Conservation (phyloP, 2,888 invertebrate species). For the Cyaniris semiargus region DNA sequence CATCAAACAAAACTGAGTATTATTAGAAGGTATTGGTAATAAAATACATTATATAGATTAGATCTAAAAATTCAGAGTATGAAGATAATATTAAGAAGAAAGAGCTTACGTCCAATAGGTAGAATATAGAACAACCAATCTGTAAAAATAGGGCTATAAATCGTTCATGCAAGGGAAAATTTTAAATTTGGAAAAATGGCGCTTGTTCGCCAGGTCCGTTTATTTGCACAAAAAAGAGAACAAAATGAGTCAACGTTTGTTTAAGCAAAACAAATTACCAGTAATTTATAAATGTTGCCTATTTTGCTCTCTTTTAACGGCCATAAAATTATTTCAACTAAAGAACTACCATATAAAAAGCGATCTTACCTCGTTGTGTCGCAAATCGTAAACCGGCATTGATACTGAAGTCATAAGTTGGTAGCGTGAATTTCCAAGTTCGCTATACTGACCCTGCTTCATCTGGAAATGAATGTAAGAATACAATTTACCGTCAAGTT, state of each 20-base stretch:
- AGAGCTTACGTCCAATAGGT: constrained; percentile 73
- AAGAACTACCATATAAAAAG: constrained; percentile 39
- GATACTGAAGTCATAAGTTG: constrained; percentile 95
- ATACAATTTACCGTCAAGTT: neutral
- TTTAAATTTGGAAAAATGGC: constrained; percentile 57
- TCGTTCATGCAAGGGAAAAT: constrained; percentile 64
- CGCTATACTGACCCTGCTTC: constrained; percentile 82
- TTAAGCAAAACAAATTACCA: constrained; percentile 37
- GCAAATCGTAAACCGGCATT: constrained; percentile 94
- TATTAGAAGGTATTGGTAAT: constrained; percentile 67
- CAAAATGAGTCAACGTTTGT: constrained; percentile 41
- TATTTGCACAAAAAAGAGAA: constrained; percentile 46
- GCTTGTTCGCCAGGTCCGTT: constrained; percentile 41
- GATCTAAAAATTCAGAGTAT: constrained; percentile 28
- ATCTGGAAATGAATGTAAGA: constrained; percentile 60
- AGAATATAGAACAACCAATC: constrained; percentile 68
- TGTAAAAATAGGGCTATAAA: constrained; percentile 60
- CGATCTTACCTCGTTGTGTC: constrained; percentile 88
- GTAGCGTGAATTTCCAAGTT: constrained; percentile 83
- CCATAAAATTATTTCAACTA: neutral
- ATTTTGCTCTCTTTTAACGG: constrained; percentile 30
- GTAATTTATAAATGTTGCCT: neutral
- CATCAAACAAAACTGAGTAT: constrained; percentile 77
- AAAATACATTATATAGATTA: constrained; percentile 29
- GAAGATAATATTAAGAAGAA: constrained; percentile 49